Base-by-base conservation (phyloP, 2,797 vertebrate genomes). In the Dromococcyx pavoninus region DNA sequence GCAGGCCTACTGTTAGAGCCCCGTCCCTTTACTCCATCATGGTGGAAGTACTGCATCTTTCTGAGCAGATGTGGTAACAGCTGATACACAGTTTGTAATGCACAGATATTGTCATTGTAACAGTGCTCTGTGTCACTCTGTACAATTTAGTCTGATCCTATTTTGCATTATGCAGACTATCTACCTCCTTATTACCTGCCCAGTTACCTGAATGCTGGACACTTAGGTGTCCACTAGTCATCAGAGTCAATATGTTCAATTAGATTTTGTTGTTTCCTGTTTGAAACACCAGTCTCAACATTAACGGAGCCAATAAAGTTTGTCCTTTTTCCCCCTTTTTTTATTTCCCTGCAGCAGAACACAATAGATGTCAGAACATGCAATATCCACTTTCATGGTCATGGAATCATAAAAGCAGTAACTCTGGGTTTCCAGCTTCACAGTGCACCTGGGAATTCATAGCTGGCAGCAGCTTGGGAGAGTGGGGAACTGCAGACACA, bases 81-180 rank as follows among this genome's bases (percentile, higher is more conserved):
- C 21, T 43, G 76, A 82, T 23, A 58, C 8, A 22, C 35, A 18
- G 43, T 2, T 51, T 60, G 32, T 44, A 58, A 14, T 16, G 33
- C 43, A 51, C 0, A 0, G 56, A 10, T 66, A n/a, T 23, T 66
- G 48, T 28, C 33, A 46, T 33, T 28, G 0, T n/a, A 50, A n/a
- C 7, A 25, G 25, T 50, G 25, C 28, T 62, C 41, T 2, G 1
- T 50, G 50, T 39, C 67, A 79, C 27, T 9, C 62, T 19, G 18
- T 25, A 50, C 18, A 43, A 51, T 76, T 66, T 46, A 46, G 12
- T 35, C 9, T 54, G 43, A n/a, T 65, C 14, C 4, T 51, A 17
- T 39, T 82, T 46, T 50, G 25, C 62, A 64, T 28, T 15, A 17
- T 6, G 3, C n/a, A 43, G n/a, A 50, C 19, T 37, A 41, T 64